These are phyloP conservation scores for Lateolabrax maculatus DNA, from an alignment of 2,797 vertebrate genomes.

Conservation along the genomic window DNA sequence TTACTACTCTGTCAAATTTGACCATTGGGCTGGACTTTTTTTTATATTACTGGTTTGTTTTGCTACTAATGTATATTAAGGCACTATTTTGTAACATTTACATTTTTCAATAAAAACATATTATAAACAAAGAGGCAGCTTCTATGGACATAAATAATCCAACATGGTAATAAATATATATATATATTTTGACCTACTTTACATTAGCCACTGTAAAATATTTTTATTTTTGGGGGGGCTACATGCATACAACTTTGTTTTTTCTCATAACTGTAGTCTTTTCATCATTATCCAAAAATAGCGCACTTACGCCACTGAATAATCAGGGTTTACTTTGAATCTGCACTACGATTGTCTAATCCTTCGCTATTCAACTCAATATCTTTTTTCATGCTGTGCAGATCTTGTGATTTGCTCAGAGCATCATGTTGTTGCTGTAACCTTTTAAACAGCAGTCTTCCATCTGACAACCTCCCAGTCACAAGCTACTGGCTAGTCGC, in stretches of 20 bases:
- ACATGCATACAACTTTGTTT: conserved; percentile 18
- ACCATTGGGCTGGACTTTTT: too few relatives aligned
- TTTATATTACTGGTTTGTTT: background rate
- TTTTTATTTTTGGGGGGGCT: background rate
- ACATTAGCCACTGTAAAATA: background rate
- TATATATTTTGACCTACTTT: background rate
- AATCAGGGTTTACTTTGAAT: conserved; percentile 41
- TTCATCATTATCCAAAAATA: conserved; percentile 57
- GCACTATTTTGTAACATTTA: background rate
- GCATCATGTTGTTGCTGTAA: conserved; percentile 82
- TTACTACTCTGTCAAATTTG: background rate
- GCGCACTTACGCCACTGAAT: conserved; percentile 32
- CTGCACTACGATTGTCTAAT: conserved; percentile 36
- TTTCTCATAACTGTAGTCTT: conserved; percentile 29
- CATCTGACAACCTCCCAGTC: conserved; percentile 80
- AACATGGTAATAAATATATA: background rate
- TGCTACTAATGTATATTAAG: background rate
- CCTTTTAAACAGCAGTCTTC: conserved; percentile 84
- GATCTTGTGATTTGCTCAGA: conserved; percentile 88
- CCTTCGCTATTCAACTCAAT: conserved; percentile 41
- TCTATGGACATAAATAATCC: conserved; percentile 2
- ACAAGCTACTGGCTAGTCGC: conserved; percentile 83
- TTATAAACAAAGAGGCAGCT: conserved; percentile 13
- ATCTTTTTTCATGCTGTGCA: conserved; percentile 55
- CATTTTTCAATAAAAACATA: background rate